These are phyloP conservation scores for Dendrocincla tyrannina DNA, from an alignment of 2,797 vertebrate species.

Conservation along the genomic window DNA sequence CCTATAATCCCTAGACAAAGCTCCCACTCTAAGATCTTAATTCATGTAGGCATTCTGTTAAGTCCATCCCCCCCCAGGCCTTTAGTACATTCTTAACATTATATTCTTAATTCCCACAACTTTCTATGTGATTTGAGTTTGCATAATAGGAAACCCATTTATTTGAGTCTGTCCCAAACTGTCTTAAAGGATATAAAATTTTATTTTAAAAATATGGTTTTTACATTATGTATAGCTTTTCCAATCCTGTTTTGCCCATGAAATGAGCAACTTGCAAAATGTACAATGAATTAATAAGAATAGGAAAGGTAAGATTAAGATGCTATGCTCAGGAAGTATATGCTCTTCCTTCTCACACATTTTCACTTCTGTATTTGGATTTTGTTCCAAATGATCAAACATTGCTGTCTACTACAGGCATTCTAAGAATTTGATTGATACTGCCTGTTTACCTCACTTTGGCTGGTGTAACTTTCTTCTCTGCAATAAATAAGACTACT, in stretches of 20 bases:
- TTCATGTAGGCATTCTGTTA: neutral
- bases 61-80: neutral
- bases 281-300: neutral
- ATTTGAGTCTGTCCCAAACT: neutral
- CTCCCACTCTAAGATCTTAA: neutral
- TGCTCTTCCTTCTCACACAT: neutral
- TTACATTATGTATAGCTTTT: neutral
- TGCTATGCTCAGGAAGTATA: neutral
- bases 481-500: neutral
- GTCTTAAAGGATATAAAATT: neutral
- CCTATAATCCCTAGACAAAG: neutral
- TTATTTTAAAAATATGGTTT: neutral
- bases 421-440: neutral
- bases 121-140: neutral
- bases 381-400: neutral
- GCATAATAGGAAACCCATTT: neutral
- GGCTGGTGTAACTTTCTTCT: neutral
- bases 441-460: neutral
- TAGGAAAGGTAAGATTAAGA: neutral
- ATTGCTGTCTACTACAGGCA: neutral
- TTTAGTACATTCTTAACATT: neutral
- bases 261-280: neutral
- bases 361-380: neutral
- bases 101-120: neutral
- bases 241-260: neutral